Evolutionary conservation across 2,797 vertebrate genomes (phyloP), one percentile per base, ranked within the genome.

Genomic region (Halcyon leucocephala): DNA sequence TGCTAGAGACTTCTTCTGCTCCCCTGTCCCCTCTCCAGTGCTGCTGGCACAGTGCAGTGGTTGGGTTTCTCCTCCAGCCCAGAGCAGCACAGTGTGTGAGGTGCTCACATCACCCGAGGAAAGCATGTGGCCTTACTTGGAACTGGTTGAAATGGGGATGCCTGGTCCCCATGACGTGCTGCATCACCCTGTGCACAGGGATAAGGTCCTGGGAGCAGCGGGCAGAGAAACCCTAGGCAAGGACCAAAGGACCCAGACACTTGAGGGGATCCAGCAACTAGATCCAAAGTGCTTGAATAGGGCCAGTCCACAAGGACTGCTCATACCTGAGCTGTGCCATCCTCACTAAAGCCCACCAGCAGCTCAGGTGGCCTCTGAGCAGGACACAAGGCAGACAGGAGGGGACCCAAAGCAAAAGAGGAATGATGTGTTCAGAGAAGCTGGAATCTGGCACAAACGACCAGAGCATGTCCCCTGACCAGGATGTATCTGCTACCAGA

Each of bases 21-120:
- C 15, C 66, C 29, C 51, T 1, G 1, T 10, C 6, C 3, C 51
- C 35, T 7, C 72, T 60, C 35, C 0, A 4, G 7, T 19, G 52
- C n/a, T 11, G 3, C 37, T 20, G 46, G 29, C 29, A 35, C 0
- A 1, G n/a, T 4, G 18, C 54, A 60, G 44, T 1, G 0, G 14
- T 4, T 52, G 73, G 2, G 1, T 25, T 83, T 64, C 61, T 77
- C 44, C 80, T 58, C 42, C 1, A 2, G 25, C 22, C 41, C 58
- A 37, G 33, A 20, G 26, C 31, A 78, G 46, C 55, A 26, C 0
- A 0, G 28, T 12, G 17, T 0, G 1, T 7, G 31, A 19, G 24
- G 24, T 48, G 62, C 41, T 57, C 10, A 0, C 16, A 22, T 12
- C 21, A 24, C 64, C 33, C 2, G 0, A 66, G 42, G 42, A 78